Conservation (phyloP, 2,888 invertebrate genomes). For the Heliconius ismenius region DNA sequence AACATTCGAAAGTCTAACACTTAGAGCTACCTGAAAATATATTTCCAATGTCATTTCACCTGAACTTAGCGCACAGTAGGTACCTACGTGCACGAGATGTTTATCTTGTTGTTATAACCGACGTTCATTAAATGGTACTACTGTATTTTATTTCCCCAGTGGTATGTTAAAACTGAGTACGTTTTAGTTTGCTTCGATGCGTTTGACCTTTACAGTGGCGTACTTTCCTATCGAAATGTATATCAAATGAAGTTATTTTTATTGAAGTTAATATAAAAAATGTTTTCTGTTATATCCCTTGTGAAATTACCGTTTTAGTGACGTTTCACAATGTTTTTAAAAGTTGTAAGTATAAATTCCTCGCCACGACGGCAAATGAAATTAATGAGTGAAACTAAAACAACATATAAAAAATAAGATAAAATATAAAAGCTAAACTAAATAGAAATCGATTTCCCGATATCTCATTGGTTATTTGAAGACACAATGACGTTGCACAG, state of each 20-base stretch:
- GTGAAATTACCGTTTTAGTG: neutral
- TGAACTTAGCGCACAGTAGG: conserved; percentile 7
- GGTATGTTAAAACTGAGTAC: conserved; percentile 20
- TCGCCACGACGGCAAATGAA: neutral
- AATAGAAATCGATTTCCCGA: conserved; percentile 29
- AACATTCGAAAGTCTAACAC: neutral
- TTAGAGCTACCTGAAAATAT: neutral
- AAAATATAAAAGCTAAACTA: conserved; percentile 24
- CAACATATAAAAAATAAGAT: neutral
- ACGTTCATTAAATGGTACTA: conserved; percentile 26
- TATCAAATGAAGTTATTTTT: conserved; percentile 14
- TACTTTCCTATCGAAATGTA: conserved; percentile 16
- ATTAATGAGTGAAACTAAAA: neutral
- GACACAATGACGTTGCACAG: conserved; percentile 43
- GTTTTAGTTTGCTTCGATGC: conserved; percentile 21
- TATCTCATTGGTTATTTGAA: conserved; percentile 43
- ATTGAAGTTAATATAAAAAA: neutral
- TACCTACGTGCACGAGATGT: conserved; percentile 11
- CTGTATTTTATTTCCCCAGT: conserved; percentile 24
- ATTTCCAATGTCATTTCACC: conserved; percentile 10
- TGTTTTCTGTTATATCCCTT: neutral
- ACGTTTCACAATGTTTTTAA: neutral
- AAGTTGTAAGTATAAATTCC: neutral
- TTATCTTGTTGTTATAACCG: conserved; percentile 26
- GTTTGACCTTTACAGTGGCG: conserved; percentile 17